Base-by-base conservation (phyloP, 1,140 invertebrate species). In the Hyles vespertilio region DNA sequence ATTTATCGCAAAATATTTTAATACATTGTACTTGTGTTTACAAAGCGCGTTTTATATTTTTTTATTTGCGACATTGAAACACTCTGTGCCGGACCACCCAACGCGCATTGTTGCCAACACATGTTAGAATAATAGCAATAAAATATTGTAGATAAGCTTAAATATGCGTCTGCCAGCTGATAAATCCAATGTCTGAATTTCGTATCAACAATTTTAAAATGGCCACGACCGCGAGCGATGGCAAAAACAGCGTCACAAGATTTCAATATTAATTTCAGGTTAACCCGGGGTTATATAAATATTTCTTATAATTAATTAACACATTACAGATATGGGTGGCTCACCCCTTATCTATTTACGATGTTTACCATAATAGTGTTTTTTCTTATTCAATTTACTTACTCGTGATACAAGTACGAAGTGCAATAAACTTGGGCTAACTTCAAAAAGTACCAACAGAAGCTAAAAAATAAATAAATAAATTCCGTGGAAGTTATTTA, bases 11-110 rank as follows among this genome's bases (percentile, higher is more conserved):
- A 32, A n/a, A 32, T 32, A 22, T 58, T 51, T 67, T 68, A 61
- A 51, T 70, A 77, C 80, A 77, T 70, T 68, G 77, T 75, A 68
- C 67, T 59, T 66, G 43, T 80, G 70, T 85, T 85, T 83, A 70
- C 69, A 62, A 79, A 79, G 79, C 71, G 72, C 46, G 58, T 66
- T 72, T 75, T 81, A 78, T 22, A 22, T 79, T 75, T 55, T 43
- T 54, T 43, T 54, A 12, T 74, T 76, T 80, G 69, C 77, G 69
- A 80, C 67, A 79, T 67, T 66, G 65, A 68, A 71, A 70, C 67
- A 65, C 62, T 56, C 66, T 51, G 62, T 46, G 54, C 50, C 40
- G 55, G 82, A 79, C 83, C 83, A 86, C 83, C 83, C 81, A 84
- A 69, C 65, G 57, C 52, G 80, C 61, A 68, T 72, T 79, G 70